A percentile compares a stretch with the other conserved stretches of the same genome.
These are phyloP conservation scores for Brachynemurus nebulosus DNA, from an alignment of 2,888 invertebrate genomes.

Conservation along the genomic window DNA sequence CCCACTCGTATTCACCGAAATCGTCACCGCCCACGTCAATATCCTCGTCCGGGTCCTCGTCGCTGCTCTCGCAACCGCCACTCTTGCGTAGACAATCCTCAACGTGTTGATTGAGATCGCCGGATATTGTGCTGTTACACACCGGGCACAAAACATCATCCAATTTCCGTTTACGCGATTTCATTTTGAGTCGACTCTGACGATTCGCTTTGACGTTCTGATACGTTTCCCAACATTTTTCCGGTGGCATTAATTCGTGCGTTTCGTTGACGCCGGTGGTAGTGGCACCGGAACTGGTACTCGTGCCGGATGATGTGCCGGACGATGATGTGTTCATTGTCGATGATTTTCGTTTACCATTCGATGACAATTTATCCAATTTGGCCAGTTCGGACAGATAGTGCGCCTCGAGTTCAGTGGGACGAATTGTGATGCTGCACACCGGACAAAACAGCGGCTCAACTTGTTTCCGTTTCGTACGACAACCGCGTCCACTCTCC, in stretches of 20 bases:
- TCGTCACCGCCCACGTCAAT: slow-evolving; percentile 64
- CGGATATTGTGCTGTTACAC: slow-evolving; percentile 55
- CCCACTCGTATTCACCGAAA: slow-evolving; percentile 84
- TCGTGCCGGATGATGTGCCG: slow-evolving; percentile 22
- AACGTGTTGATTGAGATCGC: slow-evolving; percentile 59
- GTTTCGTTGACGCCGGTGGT: slow-evolving; percentile 32
- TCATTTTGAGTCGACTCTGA: slow-evolving; percentile 48
- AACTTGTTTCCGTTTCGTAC: slow-evolving; percentile 44
- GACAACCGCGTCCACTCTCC: slow-evolving; percentile 30
- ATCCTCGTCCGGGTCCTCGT: slow-evolving; percentile 42
- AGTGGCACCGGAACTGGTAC: slow-evolving; percentile 32
- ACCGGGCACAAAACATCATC: slow-evolving; percentile 65
- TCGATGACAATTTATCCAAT: slow-evolving; percentile 40
- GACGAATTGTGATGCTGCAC: slow-evolving; percentile 71
- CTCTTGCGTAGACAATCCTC: slow-evolving; percentile 48
- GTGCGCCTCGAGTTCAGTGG: slow-evolving; percentile 73
- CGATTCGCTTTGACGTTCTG: slow-evolving; percentile 60
- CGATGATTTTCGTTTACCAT: slow-evolving; percentile 24
- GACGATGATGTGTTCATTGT: slow-evolving; percentile 10
- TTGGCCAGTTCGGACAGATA: slow-evolving; percentile 66
- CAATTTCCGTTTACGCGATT: slow-evolving; percentile 50
- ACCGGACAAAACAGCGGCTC: slow-evolving; percentile 76
- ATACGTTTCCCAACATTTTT: slow-evolving; percentile 58
- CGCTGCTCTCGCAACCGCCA: slow-evolving; percentile 26
- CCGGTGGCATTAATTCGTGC: slow-evolving; percentile 34